Percentiles rank a stretch among this genome's conserved stretches.
phyloP scores from a whole-genome alignment of 2,888 invertebrate genomes.

The Luperina nickerlii region DNA sequence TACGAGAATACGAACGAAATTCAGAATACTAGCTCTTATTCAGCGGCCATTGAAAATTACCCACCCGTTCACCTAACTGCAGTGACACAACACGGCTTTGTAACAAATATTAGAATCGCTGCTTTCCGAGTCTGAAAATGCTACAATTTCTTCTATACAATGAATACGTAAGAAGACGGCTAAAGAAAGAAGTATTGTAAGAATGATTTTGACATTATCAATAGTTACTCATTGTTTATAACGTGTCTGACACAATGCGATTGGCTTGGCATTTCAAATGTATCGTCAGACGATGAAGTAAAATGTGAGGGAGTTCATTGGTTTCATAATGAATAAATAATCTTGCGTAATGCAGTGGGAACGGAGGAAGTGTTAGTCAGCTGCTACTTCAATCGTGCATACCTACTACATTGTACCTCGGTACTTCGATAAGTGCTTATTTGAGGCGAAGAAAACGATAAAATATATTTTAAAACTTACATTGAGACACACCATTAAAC shows the following conservation, averaged over 20 bases:
- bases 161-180: slow-evolving; percentile 10
- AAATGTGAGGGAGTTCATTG: slow-evolving; percentile 28
- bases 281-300: slow-evolving; percentile 8
- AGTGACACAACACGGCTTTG: slow-evolving; percentile 60
- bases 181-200: neutral
- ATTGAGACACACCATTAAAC: neutral
- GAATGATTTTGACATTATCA: slow-evolving; percentile 5
- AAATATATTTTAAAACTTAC: neutral
- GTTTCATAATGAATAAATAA: slow-evolving; percentile 58
- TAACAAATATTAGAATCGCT: slow-evolving; percentile 61
- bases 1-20: slow-evolving; percentile 74
- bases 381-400: slow-evolving; percentile 31
- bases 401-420: neutral
- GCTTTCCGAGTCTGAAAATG: slow-evolving; percentile 23
- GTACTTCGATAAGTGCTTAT: slow-evolving; percentile 19
- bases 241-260: neutral
- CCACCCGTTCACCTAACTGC: slow-evolving; percentile 69
- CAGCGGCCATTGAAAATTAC: slow-evolving; percentile 75
- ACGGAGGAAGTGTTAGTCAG: slow-evolving; percentile 39
- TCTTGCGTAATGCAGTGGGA: slow-evolving; percentile 48
- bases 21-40: slow-evolving; percentile 73
- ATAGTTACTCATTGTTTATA: slow-evolving; percentile 3
- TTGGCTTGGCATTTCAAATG: slow-evolving; percentile 23
- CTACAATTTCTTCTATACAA: slow-evolving; percentile 37
- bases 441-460: slow-evolving; percentile 14